These are phyloP conservation scores for Acleris holmiana DNA, from an alignment of 2,888 invertebrate species.

Conservation along the genomic window DNA sequence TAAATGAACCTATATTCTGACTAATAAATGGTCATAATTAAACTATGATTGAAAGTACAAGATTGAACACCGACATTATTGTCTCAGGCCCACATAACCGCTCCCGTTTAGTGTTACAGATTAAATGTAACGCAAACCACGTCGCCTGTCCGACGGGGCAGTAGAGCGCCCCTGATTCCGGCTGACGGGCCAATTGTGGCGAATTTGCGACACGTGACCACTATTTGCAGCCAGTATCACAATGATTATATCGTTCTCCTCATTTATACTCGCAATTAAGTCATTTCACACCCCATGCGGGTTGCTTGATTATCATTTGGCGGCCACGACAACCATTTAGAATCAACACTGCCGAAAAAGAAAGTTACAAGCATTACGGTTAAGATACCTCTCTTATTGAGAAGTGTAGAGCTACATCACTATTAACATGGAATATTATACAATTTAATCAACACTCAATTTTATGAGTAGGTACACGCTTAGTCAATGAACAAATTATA, in stretches of 20 bases:
- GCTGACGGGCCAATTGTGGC: slow-evolving; percentile 72
- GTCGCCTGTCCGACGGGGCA: slow-evolving; percentile 63
- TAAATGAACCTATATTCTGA: too few relatives aligned
- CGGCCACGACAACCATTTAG: slow-evolving; percentile 36
- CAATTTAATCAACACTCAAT: too few relatives aligned
- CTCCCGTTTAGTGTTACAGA: slow-evolving; percentile 57
- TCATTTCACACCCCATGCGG: slow-evolving; percentile 74
- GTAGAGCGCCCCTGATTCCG: slow-evolving; percentile 61
- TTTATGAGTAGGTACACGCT: background rate
- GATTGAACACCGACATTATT: background rate
- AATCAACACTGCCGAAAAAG: background rate
- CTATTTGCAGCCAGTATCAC: slow-evolving; percentile 74
- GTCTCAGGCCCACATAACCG: slow-evolving; percentile 39
- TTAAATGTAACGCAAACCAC: slow-evolving; percentile 72
- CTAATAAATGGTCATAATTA: too few relatives aligned
- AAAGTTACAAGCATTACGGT: too few relatives aligned
- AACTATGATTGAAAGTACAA: background rate
- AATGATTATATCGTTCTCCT: slow-evolving; percentile 66
- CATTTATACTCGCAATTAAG: slow-evolving; percentile 78
- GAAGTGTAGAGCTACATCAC: too few relatives aligned
- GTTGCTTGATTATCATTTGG: slow-evolving; percentile 52
- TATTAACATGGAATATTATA: too few relatives aligned
- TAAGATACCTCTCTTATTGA: too few relatives aligned
- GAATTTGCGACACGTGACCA: slow-evolving; percentile 79
- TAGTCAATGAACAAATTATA: background rate